Percentiles rank a stretch among this genome's conserved stretches.
These are phyloP conservation scores for Eudemis profundana DNA, from an alignment of 2,888 invertebrate genomes.

Conservation along the genomic window DNA sequence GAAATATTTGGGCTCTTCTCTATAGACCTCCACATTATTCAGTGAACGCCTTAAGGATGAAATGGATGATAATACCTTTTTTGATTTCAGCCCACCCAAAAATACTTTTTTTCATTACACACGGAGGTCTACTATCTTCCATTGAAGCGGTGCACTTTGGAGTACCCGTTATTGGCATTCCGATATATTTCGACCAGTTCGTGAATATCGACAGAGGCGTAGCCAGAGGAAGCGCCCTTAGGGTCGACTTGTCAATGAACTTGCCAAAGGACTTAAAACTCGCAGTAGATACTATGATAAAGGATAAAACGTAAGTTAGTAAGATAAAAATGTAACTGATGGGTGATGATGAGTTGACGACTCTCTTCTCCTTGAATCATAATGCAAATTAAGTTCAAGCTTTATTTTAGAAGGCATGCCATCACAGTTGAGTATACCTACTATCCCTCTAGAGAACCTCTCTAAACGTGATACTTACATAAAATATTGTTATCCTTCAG, in stretches of 20 bases:
- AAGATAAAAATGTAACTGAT: no score
- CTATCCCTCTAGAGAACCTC: no score
- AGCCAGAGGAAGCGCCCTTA: conserved; percentile 36
- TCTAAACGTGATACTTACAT: no score
- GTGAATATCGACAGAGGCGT: conserved; percentile 37
- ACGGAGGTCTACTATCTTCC: conserved; percentile 63
- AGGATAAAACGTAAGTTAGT: conserved; percentile 39
- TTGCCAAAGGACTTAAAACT: conserved; percentile 37
- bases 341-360: no score
- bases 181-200: conserved; percentile 51
- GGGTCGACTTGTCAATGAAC: conserved; percentile 43
- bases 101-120: conserved; percentile 59
- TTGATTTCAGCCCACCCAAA: conserved; percentile 62
- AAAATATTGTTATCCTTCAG: conserved; percentile 41
- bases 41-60: no score
- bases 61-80: background rate
- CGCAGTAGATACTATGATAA: conserved; percentile 40
- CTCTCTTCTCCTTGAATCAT: no score
- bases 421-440: no score
- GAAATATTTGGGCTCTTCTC: no score
- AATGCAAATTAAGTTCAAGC: no score
- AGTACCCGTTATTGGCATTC: conserved; percentile 63
- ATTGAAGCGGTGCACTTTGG: conserved; percentile 65
- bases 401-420: no score
- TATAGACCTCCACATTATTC: no score